phyloP scores from a whole-genome alignment of 2,888 invertebrate species.

The Lepetodrilus schrolli region DNA sequence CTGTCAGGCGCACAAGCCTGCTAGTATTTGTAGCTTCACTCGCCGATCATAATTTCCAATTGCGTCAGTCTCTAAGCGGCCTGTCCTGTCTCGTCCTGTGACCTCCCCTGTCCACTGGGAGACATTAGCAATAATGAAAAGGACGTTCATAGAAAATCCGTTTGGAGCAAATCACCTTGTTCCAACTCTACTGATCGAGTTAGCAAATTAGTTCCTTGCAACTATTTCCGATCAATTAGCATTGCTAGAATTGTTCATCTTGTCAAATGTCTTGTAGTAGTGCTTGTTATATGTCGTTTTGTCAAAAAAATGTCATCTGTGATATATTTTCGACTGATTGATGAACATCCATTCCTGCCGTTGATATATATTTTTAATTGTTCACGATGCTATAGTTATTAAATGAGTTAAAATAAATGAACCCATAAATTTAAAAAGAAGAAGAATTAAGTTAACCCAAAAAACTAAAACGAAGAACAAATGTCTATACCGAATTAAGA shows the following conservation, averaged over 20 bases:
- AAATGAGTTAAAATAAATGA: no score
- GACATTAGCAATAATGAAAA: constrained; percentile 33
- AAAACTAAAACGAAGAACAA: no score
- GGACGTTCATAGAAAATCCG: constrained; percentile 15
- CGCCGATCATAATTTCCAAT: constrained; percentile 22
- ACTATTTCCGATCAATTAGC: not conserved
- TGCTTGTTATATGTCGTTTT: not conserved
- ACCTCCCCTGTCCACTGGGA: constrained; percentile 26
- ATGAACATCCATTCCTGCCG: not conserved
- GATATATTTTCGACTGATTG: not conserved
- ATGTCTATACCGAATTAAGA: no score
- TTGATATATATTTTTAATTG: no score
- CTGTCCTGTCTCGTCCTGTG: not conserved
- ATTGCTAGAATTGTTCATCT: not conserved
- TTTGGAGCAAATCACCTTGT: not conserved
- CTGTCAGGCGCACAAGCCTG: not conserved
- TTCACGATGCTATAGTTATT: no score
- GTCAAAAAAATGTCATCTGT: no score
- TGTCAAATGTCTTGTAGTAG: not conserved
- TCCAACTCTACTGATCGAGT: not conserved
- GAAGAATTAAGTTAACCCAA: not conserved
- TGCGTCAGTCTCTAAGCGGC: constrained; percentile 3
- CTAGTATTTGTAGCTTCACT: not conserved
- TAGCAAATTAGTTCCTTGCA: constrained; percentile 24
- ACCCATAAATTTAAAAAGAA: no score